Evolutionary conservation across 1,140 invertebrate genomes (phyloP).

Genomic region (Leptestheria dahalacensis): DNA sequence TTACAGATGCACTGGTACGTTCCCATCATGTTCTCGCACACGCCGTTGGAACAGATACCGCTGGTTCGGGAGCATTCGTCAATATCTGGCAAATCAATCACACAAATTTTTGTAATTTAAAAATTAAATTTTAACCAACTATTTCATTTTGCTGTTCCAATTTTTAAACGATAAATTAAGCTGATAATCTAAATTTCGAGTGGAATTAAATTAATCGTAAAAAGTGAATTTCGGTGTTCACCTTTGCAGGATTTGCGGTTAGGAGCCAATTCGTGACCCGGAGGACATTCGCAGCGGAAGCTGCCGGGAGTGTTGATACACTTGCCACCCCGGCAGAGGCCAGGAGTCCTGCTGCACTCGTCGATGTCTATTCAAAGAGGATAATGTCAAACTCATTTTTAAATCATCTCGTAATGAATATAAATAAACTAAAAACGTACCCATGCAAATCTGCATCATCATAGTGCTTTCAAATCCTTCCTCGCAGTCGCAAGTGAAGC

Average conservation of each 20-base stretch:
- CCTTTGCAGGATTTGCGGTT: slow-evolving; percentile 48
- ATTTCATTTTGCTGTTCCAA: not conserved
- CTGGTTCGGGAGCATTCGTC: slow-evolving; percentile 58
- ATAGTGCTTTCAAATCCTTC: slow-evolving; percentile 55
- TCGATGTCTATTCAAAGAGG: slow-evolving; percentile 50
- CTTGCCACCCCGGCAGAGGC: slow-evolving; percentile 45
- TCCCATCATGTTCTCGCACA: slow-evolving; percentile 73
- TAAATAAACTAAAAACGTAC: slow-evolving; percentile 31
- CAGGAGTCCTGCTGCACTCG: slow-evolving; percentile 55
- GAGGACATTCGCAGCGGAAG: slow-evolving; percentile 52
- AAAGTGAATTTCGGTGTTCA: slow-evolving; percentile 22
- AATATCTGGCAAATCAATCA: no score
- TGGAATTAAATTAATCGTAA: not conserved
- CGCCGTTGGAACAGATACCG: slow-evolving; percentile 67
- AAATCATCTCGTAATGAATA: not conserved
- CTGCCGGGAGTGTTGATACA: slow-evolving; percentile 54
- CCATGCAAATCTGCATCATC: slow-evolving; percentile 70
- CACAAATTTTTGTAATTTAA: slow-evolving; percentile 5
- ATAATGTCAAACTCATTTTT: slow-evolving; percentile 3
- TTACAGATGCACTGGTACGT: slow-evolving; percentile 76
- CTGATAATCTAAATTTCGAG: not conserved
- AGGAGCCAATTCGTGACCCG: slow-evolving; percentile 46
- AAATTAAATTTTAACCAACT: slow-evolving; percentile 2
- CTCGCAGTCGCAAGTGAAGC: slow-evolving; percentile 65
- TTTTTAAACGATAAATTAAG: not conserved